These are phyloP conservation scores for Lutraria lutraria DNA, from an alignment of 2,888 invertebrate genomes.

Conservation along the genomic window DNA sequence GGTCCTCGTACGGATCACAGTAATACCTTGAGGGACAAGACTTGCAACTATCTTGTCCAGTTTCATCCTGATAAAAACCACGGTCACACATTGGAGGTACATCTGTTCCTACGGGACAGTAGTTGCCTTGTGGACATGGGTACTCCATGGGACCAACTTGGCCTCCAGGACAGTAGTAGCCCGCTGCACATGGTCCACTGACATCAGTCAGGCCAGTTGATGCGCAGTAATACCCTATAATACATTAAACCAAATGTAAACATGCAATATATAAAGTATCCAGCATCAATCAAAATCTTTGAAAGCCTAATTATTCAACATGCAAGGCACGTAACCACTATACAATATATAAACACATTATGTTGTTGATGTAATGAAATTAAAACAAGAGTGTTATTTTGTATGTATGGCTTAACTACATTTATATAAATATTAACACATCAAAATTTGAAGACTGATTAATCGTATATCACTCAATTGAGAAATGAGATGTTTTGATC, in stretches of 20 bases:
- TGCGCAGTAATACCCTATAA: slow-evolving; percentile 83
- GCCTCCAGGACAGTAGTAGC: slow-evolving; percentile 85
- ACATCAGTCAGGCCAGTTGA: slow-evolving; percentile 78
- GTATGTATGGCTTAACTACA: no score
- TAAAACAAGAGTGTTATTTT: no score
- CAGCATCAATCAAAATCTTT: neutral
- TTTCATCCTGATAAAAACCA: slow-evolving; percentile 80
- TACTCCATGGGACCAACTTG: slow-evolving; percentile 80
- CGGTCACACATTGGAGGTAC: slow-evolving; percentile 78
- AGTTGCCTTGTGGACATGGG: slow-evolving; percentile 80
- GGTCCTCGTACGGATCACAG: slow-evolving; percentile 83
- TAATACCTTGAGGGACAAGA: slow-evolving; percentile 80
- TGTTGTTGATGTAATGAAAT: no score
- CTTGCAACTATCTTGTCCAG: slow-evolving; percentile 74
- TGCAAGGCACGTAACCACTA: no score
- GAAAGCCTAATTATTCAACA: no score
- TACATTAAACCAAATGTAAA: neutral
- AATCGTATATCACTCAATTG: no score
- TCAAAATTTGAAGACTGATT: no score
- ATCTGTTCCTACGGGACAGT: slow-evolving; percentile 82
- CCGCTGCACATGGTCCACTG: slow-evolving; percentile 78
- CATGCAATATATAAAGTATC: neutral
- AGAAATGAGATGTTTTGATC: no score
- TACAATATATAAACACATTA: no score
- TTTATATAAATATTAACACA: no score